Percentiles rank a stretch among this genome's conserved stretches.
These are phyloP conservation scores for Pelmatolapia mariae DNA, from an alignment of 2,113 vertebrate species.

Conservation along the genomic window DNA sequence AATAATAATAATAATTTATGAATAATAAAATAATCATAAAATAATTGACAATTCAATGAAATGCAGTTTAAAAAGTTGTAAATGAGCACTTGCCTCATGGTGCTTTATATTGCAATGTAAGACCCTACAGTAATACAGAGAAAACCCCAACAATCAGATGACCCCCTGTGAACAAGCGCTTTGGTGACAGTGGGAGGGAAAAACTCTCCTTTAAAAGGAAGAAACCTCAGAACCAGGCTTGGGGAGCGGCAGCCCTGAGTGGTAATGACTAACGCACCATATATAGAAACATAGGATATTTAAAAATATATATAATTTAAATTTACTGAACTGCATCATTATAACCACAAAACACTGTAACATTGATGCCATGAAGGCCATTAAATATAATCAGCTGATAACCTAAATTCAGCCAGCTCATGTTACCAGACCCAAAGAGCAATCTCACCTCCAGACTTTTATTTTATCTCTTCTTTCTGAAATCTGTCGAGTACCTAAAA, in stretches of 20 bases:
- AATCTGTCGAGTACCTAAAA: background rate
- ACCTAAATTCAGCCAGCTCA: background rate
- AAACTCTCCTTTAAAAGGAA: background rate
- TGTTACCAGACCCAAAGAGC: background rate
- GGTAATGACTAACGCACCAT: background rate
- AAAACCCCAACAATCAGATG: background rate
- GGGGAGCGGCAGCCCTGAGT: background rate
- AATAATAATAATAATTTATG: background rate
- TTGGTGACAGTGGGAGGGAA: background rate
- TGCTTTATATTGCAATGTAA: background rate
- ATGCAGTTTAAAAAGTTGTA: background rate
- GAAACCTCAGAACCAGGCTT: background rate
- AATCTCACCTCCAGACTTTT: background rate
- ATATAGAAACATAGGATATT: background rate
- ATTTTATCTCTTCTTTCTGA: background rate
- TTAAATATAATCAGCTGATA: background rate
- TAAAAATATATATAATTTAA: background rate
- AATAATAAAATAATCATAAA: background rate
- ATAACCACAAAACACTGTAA: background rate
- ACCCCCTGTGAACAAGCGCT: background rate
- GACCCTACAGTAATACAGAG: background rate
- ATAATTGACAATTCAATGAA: background rate
- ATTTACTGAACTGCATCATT: background rate
- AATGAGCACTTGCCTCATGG: background rate
- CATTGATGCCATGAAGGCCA: background rate